Evolutionary conservation across 2,888 invertebrate species (phyloP), one percentile per base, ranked within the genome.

Genomic region (Aspidiotus destructor): DNA sequence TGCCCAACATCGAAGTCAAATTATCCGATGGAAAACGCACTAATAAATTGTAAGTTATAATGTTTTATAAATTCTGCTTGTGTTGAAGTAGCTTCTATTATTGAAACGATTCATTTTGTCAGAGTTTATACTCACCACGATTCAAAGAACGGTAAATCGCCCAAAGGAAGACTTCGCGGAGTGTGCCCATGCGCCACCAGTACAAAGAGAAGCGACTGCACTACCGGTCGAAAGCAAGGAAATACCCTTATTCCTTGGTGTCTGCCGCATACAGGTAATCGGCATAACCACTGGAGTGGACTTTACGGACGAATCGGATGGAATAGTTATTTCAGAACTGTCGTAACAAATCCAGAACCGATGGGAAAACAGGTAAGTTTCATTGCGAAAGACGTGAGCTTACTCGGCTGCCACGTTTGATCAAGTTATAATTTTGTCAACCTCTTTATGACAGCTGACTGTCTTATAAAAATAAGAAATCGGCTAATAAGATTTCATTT

Each of bases 191-290:
- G 92, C 79, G 85, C 86, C 0, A 80, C 81, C 10, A 84, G 84
- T 40, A 80, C 79, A 70, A 63, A 80, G 0, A 92, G 91, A 77
- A 83, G 86, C 74, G 82, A 28, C 5, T 28, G 28, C 28, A 5
- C 1, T 5, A 3, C 28, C 28, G 28, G 5, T 3, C 5, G 28
- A 5, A 28, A 28, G 28, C 92, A 92, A 79, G 85, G 85, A 76
- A 86, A 88, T 78, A 92, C 92, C 7, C 79, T 92, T 71, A 88
- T 92, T 67, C 92, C 92, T 0, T 92, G 92, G 92, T 91, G 91
- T 75, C 80, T 92, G 73, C 90, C 91, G 10, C 92, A 92, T 77
- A 92, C 92, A 1, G 89, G 85, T 62, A 89, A 90, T 79, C 77
- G 90, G 16, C 89, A 92, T 77, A 89, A 89, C 78, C 81, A 92